A percentile compares a stretch with the other conserved stretches of the same genome.
Evolutionary conservation across 2,113 vertebrate species (phyloP).

Genomic region (Eudyptes chrysolophus): DNA sequence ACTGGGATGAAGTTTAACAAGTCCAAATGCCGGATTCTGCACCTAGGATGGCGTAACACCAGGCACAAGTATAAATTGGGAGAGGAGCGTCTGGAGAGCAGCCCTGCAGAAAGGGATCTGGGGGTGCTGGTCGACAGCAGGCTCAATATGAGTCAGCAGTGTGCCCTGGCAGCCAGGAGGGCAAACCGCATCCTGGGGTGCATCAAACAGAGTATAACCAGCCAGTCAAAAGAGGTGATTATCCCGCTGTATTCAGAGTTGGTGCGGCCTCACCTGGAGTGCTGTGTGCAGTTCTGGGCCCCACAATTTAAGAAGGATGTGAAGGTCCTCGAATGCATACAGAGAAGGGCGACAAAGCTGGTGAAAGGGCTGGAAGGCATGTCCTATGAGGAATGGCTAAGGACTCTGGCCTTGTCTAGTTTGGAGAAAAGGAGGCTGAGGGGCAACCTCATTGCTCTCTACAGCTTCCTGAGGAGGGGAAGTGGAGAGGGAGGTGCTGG

Average conservation of each 20-base stretch:
- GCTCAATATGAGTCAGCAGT: background rate
- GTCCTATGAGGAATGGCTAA: background rate
- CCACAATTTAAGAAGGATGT: background rate
- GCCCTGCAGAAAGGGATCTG: background rate
- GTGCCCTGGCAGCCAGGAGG: background rate
- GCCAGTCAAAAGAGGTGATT: background rate
- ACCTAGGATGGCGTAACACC: accelerated
- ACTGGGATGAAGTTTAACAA: background rate
- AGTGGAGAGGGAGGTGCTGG: background rate
- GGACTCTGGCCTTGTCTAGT: background rate
- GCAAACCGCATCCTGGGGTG: background rate
- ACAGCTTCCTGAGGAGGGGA: background rate
- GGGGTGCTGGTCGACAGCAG: too few species aligned
- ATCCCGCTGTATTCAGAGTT: background rate
- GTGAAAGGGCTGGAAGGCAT: background rate
- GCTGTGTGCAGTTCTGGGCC: background rate
- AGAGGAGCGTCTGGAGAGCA: background rate
- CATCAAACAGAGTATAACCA: background rate
- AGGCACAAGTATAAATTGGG: background rate
- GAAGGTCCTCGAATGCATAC: background rate
- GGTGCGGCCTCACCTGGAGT: background rate
- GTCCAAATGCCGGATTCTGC: background rate
- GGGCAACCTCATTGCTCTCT: background rate
- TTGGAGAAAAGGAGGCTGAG: background rate
- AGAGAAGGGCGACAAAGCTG: background rate